Evolutionary conservation across 2,888 invertebrate genomes (phyloP), one percentile per base, ranked within the genome.

Genomic region (Meiosimyza platycephala): DNA sequence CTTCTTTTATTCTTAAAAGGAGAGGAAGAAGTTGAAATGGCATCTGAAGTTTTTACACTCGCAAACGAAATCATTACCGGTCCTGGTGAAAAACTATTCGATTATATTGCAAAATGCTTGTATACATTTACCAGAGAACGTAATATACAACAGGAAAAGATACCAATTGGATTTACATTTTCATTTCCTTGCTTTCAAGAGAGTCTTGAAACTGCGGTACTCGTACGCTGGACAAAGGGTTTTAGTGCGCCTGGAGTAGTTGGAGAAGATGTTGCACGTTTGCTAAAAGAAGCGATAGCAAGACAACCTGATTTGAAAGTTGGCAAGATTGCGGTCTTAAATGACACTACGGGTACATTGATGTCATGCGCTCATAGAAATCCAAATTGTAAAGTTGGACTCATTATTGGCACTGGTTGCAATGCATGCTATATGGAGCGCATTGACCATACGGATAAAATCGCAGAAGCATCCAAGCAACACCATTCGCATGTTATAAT

Each of bases 141-240:
- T 77, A 89, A 94, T 16, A 88, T 91, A 74, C 76, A 79, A 13
- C 88, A 91, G 16, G 92, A 94, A 80, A 88, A 91, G 55, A 88
- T 98, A 69, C 95, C 97, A 0, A 89, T 98, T 72, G 98, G 98
- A 6, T 98, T 98, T 87, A 98, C 98, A 3, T 98, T 98, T 88
- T 97, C 97, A 83, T 98, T 98, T 86, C 98, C 98, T 0, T 89
- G 96, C 78, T 88, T 89, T 76, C 97, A 98, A 87, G 86, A 91
- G 75, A 95, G 97, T 0, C 90, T 98, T 22, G 95, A 94, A 1
- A 92, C 92, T 80, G 97, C 96, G 11, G 85, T 92, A 18, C 89
- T 98, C 63, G 93, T 94, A 77, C 90, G 92, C 55, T 98, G 98
- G 98, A 98, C 98, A 7, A 98, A 98, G 88, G 97, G 97, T 1